phyloP scores from a whole-genome alignment of 2,888 invertebrate species.

The Hemaris fuciformis region DNA sequence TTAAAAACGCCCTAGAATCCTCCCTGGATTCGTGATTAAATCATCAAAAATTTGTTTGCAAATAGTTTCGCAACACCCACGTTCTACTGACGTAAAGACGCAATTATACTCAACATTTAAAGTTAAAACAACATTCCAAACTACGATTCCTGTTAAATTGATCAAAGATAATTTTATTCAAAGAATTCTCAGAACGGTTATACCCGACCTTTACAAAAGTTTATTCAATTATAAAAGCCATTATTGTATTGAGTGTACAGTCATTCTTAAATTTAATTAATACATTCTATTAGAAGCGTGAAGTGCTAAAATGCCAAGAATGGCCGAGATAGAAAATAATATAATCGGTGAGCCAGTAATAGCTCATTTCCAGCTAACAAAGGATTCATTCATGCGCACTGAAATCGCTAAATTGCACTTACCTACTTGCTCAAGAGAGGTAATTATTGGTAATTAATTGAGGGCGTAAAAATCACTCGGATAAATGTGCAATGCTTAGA shows the following conservation, averaged over 20 bases:
- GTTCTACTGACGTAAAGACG: neutral
- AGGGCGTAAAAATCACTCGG: constrained; percentile 27
- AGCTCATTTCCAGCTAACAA: constrained; percentile 69
- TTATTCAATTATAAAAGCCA: neutral
- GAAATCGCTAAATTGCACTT: constrained; percentile 66
- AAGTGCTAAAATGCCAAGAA: constrained; percentile 12
- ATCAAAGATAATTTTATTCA: neutral
- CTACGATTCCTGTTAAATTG: neutral
- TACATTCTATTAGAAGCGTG: constrained; percentile 6
- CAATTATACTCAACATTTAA: neutral
- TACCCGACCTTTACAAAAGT: neutral
- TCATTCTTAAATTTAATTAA: constrained; percentile 5
- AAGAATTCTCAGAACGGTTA: neutral
- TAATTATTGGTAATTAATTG: constrained; percentile 52
- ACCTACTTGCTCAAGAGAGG: constrained; percentile 47
- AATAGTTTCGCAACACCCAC: too few species aligned
- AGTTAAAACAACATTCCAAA: neutral
- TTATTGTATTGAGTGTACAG: neutral
- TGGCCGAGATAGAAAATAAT: constrained; percentile 18
- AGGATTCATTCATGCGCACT: constrained; percentile 60
- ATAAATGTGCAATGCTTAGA: neutral
- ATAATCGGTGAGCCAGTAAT: constrained; percentile 65
- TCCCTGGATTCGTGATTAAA: too few species aligned
- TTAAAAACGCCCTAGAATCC: too few species aligned
- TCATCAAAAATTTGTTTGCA: too few species aligned